These are phyloP conservation scores for Sepiola atlantica DNA, from an alignment of 2,888 invertebrate species.

Conservation along the genomic window DNA sequence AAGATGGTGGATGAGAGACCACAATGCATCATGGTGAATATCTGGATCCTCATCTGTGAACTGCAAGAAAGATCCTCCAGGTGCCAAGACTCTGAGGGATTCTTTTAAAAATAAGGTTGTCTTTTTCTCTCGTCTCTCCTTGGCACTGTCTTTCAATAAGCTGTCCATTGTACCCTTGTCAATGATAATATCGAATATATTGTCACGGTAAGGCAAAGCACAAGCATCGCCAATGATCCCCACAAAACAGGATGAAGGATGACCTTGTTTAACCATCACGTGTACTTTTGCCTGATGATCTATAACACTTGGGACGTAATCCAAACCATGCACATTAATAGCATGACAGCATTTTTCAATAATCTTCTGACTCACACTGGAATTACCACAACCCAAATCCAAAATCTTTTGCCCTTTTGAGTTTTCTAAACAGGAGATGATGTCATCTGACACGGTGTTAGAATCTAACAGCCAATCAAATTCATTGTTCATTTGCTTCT, in stretches of 20 bases:
- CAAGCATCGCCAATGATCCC: slow-evolving; percentile 51
- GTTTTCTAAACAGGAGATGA: slow-evolving; percentile 43
- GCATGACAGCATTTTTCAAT: slow-evolving; percentile 38
- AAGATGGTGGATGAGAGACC: not conserved
- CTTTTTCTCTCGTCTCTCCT: slow-evolving; percentile 40
- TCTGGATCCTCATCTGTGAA: slow-evolving; percentile 55
- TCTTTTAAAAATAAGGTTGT: slow-evolving; percentile 48
- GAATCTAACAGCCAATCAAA: slow-evolving; percentile 53
- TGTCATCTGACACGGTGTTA: slow-evolving; percentile 44
- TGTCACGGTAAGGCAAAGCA: slow-evolving; percentile 50
- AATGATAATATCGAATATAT: slow-evolving; percentile 50
- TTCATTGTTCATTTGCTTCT: slow-evolving; percentile 42
- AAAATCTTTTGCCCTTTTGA: slow-evolving; percentile 44
- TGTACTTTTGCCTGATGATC: slow-evolving; percentile 48
- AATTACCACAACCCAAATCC: slow-evolving; percentile 53
- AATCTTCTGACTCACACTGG: slow-evolving; percentile 48
- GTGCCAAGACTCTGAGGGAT: slow-evolving; percentile 42
- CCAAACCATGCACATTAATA: slow-evolving; percentile 50
- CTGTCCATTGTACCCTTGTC: slow-evolving; percentile 54
- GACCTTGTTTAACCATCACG: not conserved
- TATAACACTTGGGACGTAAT: slow-evolving; percentile 50
- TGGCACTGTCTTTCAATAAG: slow-evolving; percentile 49
- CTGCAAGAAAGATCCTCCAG: slow-evolving; percentile 50
- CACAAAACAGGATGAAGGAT: slow-evolving; percentile 45
- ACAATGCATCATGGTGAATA: slow-evolving; percentile 44